Conservation (phyloP, 2,888 invertebrate species). For the Amorpha juglandis region DNA sequence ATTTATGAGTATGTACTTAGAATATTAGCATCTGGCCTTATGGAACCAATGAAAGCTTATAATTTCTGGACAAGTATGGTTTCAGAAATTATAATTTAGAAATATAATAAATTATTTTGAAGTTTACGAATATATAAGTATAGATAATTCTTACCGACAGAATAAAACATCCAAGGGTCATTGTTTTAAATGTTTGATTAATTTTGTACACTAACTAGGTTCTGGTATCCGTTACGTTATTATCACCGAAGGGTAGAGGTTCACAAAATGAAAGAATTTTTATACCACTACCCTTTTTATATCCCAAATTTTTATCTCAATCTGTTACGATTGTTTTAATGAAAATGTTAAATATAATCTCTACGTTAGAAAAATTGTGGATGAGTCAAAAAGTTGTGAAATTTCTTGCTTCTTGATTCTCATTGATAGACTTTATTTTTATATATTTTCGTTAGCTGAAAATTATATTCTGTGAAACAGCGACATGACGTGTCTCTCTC, state of each 20-base stretch:
- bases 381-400: constrained; percentile 35
- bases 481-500: too few relatives aligned
- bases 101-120: not conserved
- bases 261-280: constrained; percentile 49
- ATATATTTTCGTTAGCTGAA: too few relatives aligned
- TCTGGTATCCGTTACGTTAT: not conserved
- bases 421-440: not conserved
- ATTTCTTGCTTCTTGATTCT: not conserved
- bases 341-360: constrained; percentile 58
- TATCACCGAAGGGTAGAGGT: constrained; percentile 27
- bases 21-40: too few relatives aligned
- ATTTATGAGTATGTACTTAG: too few relatives aligned
- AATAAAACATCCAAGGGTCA: constrained; percentile 40
- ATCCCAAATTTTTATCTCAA: constrained; percentile 56
- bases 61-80: too few relatives aligned
- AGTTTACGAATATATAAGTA: not conserved
- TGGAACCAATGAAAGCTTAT: too few relatives aligned
- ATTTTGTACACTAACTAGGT: constrained; percentile 22
- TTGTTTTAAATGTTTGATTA: constrained; percentile 23
- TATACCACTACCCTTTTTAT: constrained; percentile 60
- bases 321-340: constrained; percentile 61
- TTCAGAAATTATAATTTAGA: not conserved
- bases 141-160: constrained; percentile 41
- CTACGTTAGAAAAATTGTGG: constrained; percentile 46
- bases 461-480: too few relatives aligned